Conservation (phyloP, 2,888 invertebrate species). For the Limenitis arthemis region DNA sequence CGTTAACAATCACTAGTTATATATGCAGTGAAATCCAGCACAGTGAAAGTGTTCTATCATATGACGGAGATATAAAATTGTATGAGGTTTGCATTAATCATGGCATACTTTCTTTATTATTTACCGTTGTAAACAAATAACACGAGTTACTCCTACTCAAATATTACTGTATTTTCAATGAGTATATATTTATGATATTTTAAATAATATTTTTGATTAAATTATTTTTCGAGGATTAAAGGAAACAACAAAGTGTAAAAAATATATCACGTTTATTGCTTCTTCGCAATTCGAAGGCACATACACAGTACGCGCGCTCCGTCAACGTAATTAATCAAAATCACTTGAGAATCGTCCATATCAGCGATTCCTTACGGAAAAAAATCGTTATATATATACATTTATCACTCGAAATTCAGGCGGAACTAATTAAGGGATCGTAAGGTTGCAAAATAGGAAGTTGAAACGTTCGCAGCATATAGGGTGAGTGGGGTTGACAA, state of each 20-base stretch:
- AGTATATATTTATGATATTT: background rate
- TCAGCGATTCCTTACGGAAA: conserved; percentile 49
- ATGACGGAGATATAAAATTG: conserved; percentile 27
- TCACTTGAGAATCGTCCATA: conserved; percentile 43
- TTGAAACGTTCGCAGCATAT: conserved; percentile 38
- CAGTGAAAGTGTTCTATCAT: conserved; percentile 51
- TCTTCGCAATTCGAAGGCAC: conserved; percentile 68
- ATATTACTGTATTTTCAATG: background rate
- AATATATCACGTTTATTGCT: conserved; percentile 71
- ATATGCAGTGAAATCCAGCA: conserved; percentile 53
- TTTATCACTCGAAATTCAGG: conserved; percentile 47
- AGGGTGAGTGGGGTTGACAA: conserved; percentile 24
- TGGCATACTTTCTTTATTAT: conserved; percentile 24
- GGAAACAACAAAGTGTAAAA: conserved; percentile 43
- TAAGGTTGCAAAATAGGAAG: conserved; percentile 55
- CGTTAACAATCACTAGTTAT: conserved; percentile 43
- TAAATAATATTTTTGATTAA: background rate
- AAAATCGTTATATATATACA: conserved; percentile 34
- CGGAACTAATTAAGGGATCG: conserved; percentile 60
- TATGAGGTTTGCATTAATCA: conserved; percentile 25
- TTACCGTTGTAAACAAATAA: conserved; percentile 18
- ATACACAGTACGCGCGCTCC: conserved; percentile 66
- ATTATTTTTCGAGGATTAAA: conserved; percentile 14
- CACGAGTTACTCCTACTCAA: background rate
- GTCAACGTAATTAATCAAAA: conserved; percentile 61